Base-by-base conservation (phyloP, 2,888 invertebrate species). In the Acrobeloides nanus region DNA sequence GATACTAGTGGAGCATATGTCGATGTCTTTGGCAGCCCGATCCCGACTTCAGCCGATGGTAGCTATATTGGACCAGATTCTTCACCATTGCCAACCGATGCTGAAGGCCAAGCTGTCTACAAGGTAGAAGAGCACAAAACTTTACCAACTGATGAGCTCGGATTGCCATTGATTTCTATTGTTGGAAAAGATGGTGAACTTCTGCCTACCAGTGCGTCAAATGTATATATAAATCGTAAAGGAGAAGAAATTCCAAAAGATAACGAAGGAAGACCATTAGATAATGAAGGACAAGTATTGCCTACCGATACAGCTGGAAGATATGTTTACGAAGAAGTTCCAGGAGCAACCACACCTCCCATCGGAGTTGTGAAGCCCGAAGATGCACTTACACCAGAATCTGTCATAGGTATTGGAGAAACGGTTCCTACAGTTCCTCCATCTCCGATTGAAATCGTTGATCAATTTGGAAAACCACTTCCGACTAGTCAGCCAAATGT, bases 231-330 rank as follows among this genome's bases (percentile, higher is more conserved):
- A 25, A n/a, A n/a, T n/a, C n/a, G n/a, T n/a, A 49, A 40, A 15
- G 64, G 66, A 27, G 44, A 56, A 17, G 53, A 54, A 1, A 46
- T 64, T 8, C 43, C 51, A 18, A 46, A 48, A n/a, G 59, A 67
- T 29, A 51, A 59, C 6, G 44, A 59, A 6, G 64, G 62, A 6
- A 35, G 40, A 12, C 66, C 66, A 15, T 17, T 62, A 8, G 59
- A 53, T 8, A 63, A 63, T 10, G 55, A 57, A 8, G 64, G 63
- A 5, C 46, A 57, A 4, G 37, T 45, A 15, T 42, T 61, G n/a
- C 56, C 57, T 24, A 60, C 60, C 17, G 59, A 60, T 47, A 39
- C 38, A 5, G 38, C 46, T 23, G 59, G 62, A 21, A 53, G 48
- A 26, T 38, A 38, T 20, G 21, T 53, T 23, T 12, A 55, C 39